Evolutionary conservation across 2,888 invertebrate species (phyloP), one percentile per base, ranked within the genome.

Genomic region (Diploptera punctata): DNA sequence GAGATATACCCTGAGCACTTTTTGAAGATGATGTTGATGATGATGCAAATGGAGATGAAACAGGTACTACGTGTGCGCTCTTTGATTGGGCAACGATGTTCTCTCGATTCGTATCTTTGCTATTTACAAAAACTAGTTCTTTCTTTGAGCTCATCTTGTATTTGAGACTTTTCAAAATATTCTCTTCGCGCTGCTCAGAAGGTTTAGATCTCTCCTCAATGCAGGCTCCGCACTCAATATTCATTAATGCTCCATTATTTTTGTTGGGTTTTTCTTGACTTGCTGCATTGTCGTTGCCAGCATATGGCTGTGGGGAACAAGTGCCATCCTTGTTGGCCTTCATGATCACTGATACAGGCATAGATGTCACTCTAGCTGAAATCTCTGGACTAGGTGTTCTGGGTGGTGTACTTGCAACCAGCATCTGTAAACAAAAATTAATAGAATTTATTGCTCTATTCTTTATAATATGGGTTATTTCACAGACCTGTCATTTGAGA

Each of bases 311-410:
- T 19, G 81, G 81, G 26, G 79, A 80, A 84, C 90, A 93, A 43
- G 92, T 91, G 54, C 94, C 95, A 80, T 93, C 92, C 75, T 91
- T 91, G 81, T 92, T 91, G 7, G 93, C 94, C 77, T 89, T 89
- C 93, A 94, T 95, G 77, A 95, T 95, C 76, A 96, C 95, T 13
- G 94, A 94, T 33, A 90, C 86, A 33, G 82, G 81, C 72, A 81
- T 78, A 3, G 80, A 77, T 2, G 81, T 80, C n/a, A 78, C 74
- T n/a, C 26, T 70, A 2, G 18, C 44, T 3, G 24, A 7, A 54
- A 82, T 79, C 81, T 79, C 86, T 7, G 88, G 88, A 75, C 83
- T 84, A 4, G 83, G 81, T 21, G 80, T 80, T 49, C 80, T 75
- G 44, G 77, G 77, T 47, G 76, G 76, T 16, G 76, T 74, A 44